Conservation (phyloP, 2,888 invertebrate species). For the Andricus curvator region DNA sequence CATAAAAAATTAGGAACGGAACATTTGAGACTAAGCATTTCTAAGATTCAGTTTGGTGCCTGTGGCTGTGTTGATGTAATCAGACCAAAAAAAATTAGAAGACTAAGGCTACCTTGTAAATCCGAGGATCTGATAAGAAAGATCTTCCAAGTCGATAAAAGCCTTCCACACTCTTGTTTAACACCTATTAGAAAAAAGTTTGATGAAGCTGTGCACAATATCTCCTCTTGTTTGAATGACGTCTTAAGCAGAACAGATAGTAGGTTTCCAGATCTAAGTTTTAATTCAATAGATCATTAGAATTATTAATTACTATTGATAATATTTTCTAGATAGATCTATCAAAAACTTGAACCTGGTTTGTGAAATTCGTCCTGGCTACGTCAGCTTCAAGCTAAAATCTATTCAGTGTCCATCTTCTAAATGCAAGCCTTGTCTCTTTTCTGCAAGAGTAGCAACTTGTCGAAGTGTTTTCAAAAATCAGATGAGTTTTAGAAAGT, state of each 20-base stretch:
- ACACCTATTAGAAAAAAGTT: slow-evolving; percentile 51
- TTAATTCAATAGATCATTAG: background rate
- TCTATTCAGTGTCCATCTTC: slow-evolving; percentile 35
- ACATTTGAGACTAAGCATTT: slow-evolving; percentile 38
- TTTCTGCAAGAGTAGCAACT: slow-evolving; percentile 59
- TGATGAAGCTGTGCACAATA: slow-evolving; percentile 51
- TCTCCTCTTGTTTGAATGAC: slow-evolving; percentile 59
- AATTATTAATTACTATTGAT: too few relatives aligned
- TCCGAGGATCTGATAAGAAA: slow-evolving; percentile 52
- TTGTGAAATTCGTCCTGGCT: slow-evolving; percentile 60
- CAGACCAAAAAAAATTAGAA: slow-evolving; percentile 25
- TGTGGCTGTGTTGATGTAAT: slow-evolving; percentile 33
- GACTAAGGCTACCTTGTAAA: slow-evolving; percentile 59
- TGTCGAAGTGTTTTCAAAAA: background rate
- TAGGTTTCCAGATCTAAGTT: background rate
- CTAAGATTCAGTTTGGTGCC: background rate
- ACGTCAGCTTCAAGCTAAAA: slow-evolving; percentile 60
- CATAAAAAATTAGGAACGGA: slow-evolving; percentile 31
- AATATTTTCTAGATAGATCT: background rate
- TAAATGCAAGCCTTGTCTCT: slow-evolving; percentile 47
- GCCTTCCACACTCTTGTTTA: slow-evolving; percentile 49
- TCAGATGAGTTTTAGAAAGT: background rate
- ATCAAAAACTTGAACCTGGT: slow-evolving; percentile 48
- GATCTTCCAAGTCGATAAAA: slow-evolving; percentile 57
- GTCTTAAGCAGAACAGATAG: slow-evolving; percentile 47